phyloP scores from a whole-genome alignment of 2,797 vertebrate genomes.

The Peromyscus aztecus region DNA sequence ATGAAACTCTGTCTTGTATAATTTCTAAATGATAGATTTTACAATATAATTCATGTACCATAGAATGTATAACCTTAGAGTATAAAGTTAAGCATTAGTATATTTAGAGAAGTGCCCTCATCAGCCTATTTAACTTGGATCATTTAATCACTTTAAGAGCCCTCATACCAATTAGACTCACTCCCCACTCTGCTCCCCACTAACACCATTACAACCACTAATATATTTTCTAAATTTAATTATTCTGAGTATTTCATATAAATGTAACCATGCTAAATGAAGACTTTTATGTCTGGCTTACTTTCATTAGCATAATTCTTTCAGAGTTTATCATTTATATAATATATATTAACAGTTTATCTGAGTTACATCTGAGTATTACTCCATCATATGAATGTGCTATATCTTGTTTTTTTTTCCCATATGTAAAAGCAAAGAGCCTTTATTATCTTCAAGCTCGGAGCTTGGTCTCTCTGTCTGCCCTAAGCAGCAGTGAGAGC shows the following conservation, averaged over 20 bases:
- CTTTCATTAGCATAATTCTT: constrained; percentile 5
- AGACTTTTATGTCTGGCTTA: background rate
- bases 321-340: background rate
- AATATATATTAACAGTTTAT: background rate
- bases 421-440: too few species aligned
- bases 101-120: background rate
- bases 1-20: background rate
- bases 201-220: background rate
- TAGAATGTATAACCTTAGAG: constrained; percentile 40
- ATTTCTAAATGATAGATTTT: constrained; percentile 27
- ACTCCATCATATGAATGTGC: background rate
- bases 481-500: too few species aligned
- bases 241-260: constrained; percentile 22
- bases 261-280: background rate
- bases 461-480: too few species aligned
- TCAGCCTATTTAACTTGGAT: background rate
- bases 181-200: background rate
- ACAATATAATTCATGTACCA: constrained; percentile 29
- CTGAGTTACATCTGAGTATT: background rate
- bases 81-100: constrained; percentile 29
- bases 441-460: too few species aligned
- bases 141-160: background rate
- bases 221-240: background rate
- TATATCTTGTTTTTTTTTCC: background rate
- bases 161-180: background rate